Evolutionary conservation across 2,113 vertebrate species (phyloP), one percentile per base, ranked within the genome.

Genomic region (Cranoglanis bouderius): DNA sequence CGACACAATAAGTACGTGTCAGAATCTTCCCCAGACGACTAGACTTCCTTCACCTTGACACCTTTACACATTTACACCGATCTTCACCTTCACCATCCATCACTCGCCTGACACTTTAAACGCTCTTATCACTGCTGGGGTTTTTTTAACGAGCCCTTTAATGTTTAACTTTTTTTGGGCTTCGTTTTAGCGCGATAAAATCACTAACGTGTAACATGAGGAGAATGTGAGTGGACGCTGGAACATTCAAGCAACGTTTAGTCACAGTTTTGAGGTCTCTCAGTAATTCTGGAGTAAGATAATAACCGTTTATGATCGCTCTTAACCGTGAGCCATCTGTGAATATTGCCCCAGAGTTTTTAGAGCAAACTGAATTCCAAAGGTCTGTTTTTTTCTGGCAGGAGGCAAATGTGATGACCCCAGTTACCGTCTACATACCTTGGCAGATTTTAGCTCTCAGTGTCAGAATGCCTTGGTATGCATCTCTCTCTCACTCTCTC

Each of bases 361-460:
- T 77, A 86, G n/a, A 81, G 86, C 84, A 84, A 91, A 87, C 78
- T 61, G 84, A 92, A 94, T 93, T 93, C 90, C 88, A 81, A 77
- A 70, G 87, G 21, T 81, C 63, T 67, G 26, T 84, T 84, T 84
- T 65, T 63, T 91, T 90, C 91, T 95, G 92, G 92, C 92, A 93
- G 91, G 32, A 89, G 85, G 72, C 75, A 90, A 61, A 82, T 43
- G 84, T 82, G 89, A 92, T 95, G 93, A 96, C 94, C 94, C 92
- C 90, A 90, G 93, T 90, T 90, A 88, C 61, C 83, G 93, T 94
- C 93, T 92, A 89, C 94, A 91, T 93, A 93, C 90, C 90, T 93
- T 90, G 93, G 90, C 93, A 93, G 91, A 92, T 94, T 93, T 95
- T 93, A 95, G 93, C 93, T 85, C 93, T 93, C 89, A 86, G 92